A percentile compares a stretch with the other conserved stretches of the same genome.
phyloP scores from a whole-genome alignment of 2,888 invertebrate genomes.

The Dynastes maya region DNA sequence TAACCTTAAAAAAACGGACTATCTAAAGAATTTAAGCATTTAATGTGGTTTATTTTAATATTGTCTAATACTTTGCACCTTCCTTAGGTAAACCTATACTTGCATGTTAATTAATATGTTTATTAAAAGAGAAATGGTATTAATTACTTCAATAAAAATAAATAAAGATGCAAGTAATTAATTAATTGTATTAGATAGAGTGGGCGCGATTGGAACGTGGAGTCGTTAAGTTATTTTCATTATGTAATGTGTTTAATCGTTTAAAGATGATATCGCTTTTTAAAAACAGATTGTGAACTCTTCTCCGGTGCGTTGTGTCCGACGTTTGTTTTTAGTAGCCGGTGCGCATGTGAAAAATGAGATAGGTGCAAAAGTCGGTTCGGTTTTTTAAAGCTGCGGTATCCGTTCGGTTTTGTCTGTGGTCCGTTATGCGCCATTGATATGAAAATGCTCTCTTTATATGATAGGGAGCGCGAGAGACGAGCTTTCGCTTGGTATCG shows the following conservation, averaged over 20 bases:
- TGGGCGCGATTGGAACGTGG: neutral
- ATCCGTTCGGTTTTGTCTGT: conserved; percentile 62
- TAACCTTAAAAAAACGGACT: too few relatives aligned
- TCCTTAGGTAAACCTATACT: neutral
- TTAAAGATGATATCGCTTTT: conserved; percentile 67
- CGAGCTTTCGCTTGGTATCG: conserved; percentile 50
- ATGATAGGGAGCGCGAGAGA: conserved; percentile 37
- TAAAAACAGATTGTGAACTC: conserved; percentile 62
- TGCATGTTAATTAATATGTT: neutral
- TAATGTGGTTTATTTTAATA: too few relatives aligned
- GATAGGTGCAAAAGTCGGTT: conserved; percentile 62
- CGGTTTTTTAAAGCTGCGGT: conserved; percentile 68
- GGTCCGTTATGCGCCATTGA: conserved; percentile 64
- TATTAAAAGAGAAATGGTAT: neutral
- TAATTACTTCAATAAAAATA: neutral
- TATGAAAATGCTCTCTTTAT: conserved; percentile 62
- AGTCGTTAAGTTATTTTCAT: conserved; percentile 56
- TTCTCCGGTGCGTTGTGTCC: conserved; percentile 46
- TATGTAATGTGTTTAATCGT: conserved; percentile 62
- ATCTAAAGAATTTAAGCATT: too few relatives aligned
- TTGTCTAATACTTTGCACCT: too few relatives aligned
- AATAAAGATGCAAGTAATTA: neutral
- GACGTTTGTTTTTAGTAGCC: neutral
- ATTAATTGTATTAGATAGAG: conserved; percentile 4
- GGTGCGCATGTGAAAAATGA: conserved; percentile 64